Base-by-base conservation (phyloP, 2,888 invertebrate species). In the Epinotia bilunana region DNA sequence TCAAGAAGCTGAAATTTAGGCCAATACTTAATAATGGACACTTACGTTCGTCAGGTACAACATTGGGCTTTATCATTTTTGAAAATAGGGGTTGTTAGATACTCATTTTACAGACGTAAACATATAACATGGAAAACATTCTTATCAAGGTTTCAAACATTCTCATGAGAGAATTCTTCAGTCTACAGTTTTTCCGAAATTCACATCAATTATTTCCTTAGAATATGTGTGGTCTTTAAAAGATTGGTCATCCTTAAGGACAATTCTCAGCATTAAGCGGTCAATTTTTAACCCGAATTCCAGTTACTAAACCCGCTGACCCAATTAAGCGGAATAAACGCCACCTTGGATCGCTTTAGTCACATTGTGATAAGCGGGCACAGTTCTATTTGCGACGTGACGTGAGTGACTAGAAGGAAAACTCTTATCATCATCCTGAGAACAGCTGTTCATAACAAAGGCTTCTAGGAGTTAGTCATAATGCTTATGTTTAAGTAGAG, bases 281-380 rank as follows among this genome's bases (percentile, higher is more conserved):
- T 9, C 13, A n/a, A 18, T 18, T 5, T 33, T 39, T 18, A 7
- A 63, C n/a, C 13, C 2, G 16, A 61, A 73, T 67, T 67, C 67
- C 61, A 39, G 16, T 33, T 49, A 65, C 49, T 64, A 33, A 12
- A 53, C 20, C 60, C 20, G 39, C n/a, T 55, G 62, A 73, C 73
- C 68, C 33, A 73, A 63, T 73, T 73, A 23, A 16, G 13, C 9
- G 46, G 73, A 76, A 73, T 55, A 18, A 61, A 39, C 57, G 61
- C 71, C 28, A n/a, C 57, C 57, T 58, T 73, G 68, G 72, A 60
- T 33, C 46, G 58, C 23, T 39, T 70, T 73, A 63, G 73, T 71
- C 73, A 76, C 76, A 63, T 6, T 28, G 61, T 46, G 71, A 77
- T 67, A 73, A 72, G 53, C 57, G 33, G 53, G 13, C 63, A 64